Evolutionary conservation across 2,797 vertebrate species (phyloP).

Genomic region (Petrocephalus schoutedeni): DNA sequence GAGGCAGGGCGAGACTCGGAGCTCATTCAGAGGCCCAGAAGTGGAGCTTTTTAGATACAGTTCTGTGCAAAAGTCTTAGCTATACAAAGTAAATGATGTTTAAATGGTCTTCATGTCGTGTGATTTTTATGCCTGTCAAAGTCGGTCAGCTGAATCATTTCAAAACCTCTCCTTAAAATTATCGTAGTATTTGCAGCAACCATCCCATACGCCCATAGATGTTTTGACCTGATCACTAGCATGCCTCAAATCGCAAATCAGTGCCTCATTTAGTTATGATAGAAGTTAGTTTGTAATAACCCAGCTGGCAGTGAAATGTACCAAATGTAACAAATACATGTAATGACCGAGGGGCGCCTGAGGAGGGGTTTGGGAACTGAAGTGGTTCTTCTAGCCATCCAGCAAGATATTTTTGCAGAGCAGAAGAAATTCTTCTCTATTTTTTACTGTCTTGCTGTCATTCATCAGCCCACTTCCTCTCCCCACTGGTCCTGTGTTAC

Average conservation of each 20-base stretch:
- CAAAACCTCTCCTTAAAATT: not conserved
- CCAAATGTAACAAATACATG: not conserved
- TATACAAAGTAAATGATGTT: not conserved
- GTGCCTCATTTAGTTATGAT: not conserved
- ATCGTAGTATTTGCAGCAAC: not conserved
- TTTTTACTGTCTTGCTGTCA: not conserved
- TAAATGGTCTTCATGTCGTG: not conserved
- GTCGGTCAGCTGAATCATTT: not conserved
- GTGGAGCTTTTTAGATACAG: not conserved
- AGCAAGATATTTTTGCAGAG: not conserved
- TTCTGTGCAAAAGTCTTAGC: not conserved
- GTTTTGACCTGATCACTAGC: not conserved
- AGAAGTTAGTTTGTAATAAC: not conserved
- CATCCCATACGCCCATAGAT: not conserved
- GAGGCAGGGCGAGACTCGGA: not conserved
- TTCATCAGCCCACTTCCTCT: not conserved
- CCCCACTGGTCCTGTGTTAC: not conserved
- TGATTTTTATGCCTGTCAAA: not conserved
- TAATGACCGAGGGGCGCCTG: not conserved
- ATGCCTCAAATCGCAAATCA: not conserved
- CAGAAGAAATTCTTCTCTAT: not conserved
- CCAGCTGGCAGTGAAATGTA: not conserved
- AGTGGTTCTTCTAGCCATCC: not conserved
- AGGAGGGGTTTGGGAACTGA: not conserved
- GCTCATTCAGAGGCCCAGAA: not conserved